A percentile compares a stretch with the other conserved stretches of the same genome.
phyloP scores from a whole-genome alignment of 1,140 invertebrate genomes.

The Phortica variegata region DNA sequence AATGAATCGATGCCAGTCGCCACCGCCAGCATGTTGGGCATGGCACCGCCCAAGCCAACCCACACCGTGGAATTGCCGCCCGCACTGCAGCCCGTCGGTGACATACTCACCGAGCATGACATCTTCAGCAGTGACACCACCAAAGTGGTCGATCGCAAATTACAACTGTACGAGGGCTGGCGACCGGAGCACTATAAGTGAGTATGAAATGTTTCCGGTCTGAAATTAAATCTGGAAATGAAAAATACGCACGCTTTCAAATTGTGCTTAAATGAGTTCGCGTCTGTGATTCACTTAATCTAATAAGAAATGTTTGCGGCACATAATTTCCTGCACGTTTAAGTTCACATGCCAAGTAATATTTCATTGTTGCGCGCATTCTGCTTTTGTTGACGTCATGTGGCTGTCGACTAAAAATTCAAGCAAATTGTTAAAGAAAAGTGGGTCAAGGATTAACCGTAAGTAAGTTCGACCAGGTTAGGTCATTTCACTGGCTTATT shows the following conservation, averaged over 20 bases:
- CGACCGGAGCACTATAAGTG: constrained; percentile 46
- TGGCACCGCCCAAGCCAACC: constrained; percentile 4
- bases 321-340: constrained; percentile 3
- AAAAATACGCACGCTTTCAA: constrained; percentile 13
- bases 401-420: background rate
- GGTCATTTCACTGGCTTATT: too few species aligned
- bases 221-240: background rate
- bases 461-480: constrained; percentile 1
- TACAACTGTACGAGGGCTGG: constrained; percentile 49
- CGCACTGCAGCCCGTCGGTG: constrained; percentile 29
- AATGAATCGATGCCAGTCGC: constrained; percentile 1
- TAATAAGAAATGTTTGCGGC: constrained; percentile 28
- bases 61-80: background rate
- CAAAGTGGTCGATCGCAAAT: constrained; percentile 25
- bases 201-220: constrained; percentile 14
- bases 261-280: constrained; percentile 27
- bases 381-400: background rate
- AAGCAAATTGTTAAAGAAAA: constrained; percentile 12
- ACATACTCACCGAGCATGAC: constrained; percentile 28
- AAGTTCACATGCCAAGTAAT: constrained; percentile 1
- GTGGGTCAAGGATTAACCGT: constrained; percentile 41
- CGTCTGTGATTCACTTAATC: too few species aligned
- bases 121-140: constrained; percentile 16
- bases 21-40: constrained; percentile 20
- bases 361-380: background rate